A percentile compares a stretch with the other conserved stretches of the same genome.
These are phyloP conservation scores for Neocloeon triangulifer DNA, from an alignment of 1,140 invertebrate genomes.

Conservation along the genomic window DNA sequence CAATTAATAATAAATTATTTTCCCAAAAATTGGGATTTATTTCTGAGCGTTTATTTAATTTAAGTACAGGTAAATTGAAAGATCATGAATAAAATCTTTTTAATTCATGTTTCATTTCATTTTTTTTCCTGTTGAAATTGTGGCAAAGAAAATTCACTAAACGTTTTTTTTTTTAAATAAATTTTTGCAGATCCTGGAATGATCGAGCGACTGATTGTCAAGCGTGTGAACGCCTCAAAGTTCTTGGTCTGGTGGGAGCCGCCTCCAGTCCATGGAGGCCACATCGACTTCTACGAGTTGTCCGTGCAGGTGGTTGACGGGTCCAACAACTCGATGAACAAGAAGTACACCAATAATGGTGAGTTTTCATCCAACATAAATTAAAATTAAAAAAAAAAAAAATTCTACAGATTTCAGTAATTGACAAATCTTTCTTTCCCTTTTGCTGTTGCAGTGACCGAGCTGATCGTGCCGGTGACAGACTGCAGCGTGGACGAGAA, in stretches of 20 bases:
- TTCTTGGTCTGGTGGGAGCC: conserved; percentile 28
- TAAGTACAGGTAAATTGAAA: conserved; percentile 7
- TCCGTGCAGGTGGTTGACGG: too few species aligned
- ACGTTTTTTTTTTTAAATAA: conserved; percentile 2
- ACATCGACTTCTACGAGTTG: conserved; percentile 29
- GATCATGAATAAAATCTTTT: conserved; percentile 1
- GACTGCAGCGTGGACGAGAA: conserved; percentile 17
- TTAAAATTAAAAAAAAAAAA: conserved; percentile 13
- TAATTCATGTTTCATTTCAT: too few species aligned
- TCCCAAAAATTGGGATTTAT: conserved; percentile 6
- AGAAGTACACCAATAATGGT: conserved; percentile 4
- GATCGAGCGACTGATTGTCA: conserved; percentile 21
- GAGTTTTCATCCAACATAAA: too few species aligned
- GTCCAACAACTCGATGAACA: conserved; percentile 11
- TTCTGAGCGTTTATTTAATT: too few species aligned
- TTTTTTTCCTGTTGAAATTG: conserved; percentile 2
- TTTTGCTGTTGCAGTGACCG: conserved; percentile 11
- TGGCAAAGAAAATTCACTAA: conserved; percentile 4
- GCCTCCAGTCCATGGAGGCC: conserved; percentile 35
- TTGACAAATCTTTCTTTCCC: too few species aligned
- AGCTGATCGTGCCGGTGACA: conserved; percentile 16
- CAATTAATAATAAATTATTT: conserved; percentile 2
- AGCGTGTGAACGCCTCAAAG: conserved; percentile 20
- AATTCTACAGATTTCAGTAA: too few species aligned
- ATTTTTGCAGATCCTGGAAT: conserved; percentile 20